These are phyloP conservation scores for Apodemus speciosus DNA, from an alignment of 2,113 vertebrate species.

Conservation along the genomic window DNA sequence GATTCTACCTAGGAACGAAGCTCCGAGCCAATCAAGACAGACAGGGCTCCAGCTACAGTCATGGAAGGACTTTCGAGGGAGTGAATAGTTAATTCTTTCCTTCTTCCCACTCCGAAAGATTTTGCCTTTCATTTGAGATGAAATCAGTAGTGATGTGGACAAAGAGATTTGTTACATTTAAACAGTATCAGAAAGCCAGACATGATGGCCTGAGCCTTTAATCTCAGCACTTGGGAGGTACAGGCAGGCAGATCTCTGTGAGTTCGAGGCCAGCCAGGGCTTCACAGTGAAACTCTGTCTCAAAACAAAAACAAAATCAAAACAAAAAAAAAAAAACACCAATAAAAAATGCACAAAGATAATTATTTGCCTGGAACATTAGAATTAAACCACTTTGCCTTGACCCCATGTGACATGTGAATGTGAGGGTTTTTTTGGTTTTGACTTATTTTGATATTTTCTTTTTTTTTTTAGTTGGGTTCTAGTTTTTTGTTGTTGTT, in stretches of 20 bases:
- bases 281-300: background rate
- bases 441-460: no score
- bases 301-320: background rate
- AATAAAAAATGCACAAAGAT: background rate
- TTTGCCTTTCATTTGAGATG: background rate
- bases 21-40: background rate
- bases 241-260: background rate
- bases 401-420: background rate
- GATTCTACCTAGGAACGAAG: background rate
- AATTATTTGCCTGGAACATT: background rate
- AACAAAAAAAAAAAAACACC: background rate
- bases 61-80: background rate
- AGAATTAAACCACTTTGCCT: conserved; percentile 8
- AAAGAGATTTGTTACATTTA: background rate
- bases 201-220: background rate
- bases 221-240: background rate
- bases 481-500: background rate
- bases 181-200: background rate
- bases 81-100: background rate
- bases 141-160: background rate
- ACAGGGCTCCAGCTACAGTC: background rate
- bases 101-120: background rate
- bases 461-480: no score
- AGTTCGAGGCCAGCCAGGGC: background rate
- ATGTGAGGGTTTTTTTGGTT: background rate